Percentiles rank a stretch among this genome's conserved stretches.
phyloP scores from a whole-genome alignment of 2,797 vertebrate genomes.

The Leontopithecus rosalia region DNA sequence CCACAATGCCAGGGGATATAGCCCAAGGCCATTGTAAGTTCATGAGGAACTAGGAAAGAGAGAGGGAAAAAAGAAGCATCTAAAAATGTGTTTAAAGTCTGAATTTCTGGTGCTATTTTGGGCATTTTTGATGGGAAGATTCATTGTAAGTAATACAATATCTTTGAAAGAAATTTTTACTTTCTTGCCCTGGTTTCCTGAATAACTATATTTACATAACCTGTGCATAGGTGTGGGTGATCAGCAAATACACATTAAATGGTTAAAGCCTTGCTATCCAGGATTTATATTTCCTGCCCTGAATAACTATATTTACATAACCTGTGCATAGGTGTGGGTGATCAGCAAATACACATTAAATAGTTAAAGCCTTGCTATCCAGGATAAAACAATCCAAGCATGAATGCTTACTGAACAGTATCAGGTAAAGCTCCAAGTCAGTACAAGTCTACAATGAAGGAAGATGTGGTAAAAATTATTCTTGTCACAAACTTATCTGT shows the following conservation, averaged over 20 bases:
- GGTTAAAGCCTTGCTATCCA: background rate
- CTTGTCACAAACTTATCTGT: constrained; percentile 61
- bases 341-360: background rate
- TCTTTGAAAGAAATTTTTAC: background rate
- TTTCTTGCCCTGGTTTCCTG: background rate
- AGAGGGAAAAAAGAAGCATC: background rate
- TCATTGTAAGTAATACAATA: background rate
- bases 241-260: background rate
- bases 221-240: background rate
- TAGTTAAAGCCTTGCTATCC: background rate
- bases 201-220: background rate
- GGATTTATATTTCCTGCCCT: no score
- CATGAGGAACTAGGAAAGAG: background rate
- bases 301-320: background rate
- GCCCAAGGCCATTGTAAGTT: background rate
- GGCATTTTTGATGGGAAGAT: background rate
- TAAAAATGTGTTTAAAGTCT: background rate
- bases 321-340: background rate
- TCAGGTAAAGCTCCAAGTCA: background rate
- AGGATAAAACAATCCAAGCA: background rate
- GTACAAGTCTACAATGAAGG: background rate
- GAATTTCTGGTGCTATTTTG: background rate
- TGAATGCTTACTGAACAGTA: background rate
- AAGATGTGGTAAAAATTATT: constrained; percentile 59
- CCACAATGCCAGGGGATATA: background rate